Evolutionary conservation across 2,113 vertebrate species (phyloP).

Genomic region (Scophthalmus maximus): DNA sequence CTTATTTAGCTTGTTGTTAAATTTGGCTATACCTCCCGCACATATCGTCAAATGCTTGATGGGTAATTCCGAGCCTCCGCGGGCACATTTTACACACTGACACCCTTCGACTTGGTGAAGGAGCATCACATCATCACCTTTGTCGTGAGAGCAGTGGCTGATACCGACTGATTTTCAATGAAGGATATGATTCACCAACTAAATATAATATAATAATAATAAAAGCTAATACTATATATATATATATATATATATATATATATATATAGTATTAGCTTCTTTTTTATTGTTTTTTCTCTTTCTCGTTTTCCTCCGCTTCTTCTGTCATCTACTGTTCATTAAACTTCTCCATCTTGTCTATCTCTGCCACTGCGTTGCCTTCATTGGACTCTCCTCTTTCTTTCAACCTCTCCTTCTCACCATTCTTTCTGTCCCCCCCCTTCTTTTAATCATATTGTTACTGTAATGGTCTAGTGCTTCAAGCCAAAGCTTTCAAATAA

Average conservation of each 20-base stretch:
- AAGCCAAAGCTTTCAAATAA: constrained; percentile 72
- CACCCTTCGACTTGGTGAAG: constrained; percentile 37
- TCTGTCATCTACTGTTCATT: constrained; percentile 7
- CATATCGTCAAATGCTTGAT: background rate
- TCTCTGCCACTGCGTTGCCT: too few species aligned
- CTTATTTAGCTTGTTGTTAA: constrained; percentile 26
- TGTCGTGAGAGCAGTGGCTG: constrained; percentile 29
- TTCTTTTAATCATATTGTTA: constrained; percentile 74
- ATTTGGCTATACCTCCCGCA: constrained; percentile 19
- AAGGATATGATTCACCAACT: too few species aligned
- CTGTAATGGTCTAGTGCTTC: constrained; percentile 69
- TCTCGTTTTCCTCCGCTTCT: background rate
- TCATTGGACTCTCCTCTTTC: constrained; percentile 45
- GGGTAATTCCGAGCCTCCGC: constrained; percentile 28
- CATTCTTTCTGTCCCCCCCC: constrained; percentile 37
- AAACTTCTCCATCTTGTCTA: too few species aligned
- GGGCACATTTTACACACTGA: constrained; percentile 8
- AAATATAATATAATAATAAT: too few species aligned
- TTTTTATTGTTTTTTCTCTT: too few species aligned
- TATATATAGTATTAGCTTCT: too few species aligned
- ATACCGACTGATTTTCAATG: constrained; percentile 25
- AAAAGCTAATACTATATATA: too few species aligned
- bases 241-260: too few species aligned
- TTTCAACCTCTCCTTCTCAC: constrained; percentile 11
- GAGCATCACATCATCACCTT: constrained; percentile 50